Base-by-base conservation (phyloP, 2,797 vertebrate species). In the Cirrhinus molitorella region DNA sequence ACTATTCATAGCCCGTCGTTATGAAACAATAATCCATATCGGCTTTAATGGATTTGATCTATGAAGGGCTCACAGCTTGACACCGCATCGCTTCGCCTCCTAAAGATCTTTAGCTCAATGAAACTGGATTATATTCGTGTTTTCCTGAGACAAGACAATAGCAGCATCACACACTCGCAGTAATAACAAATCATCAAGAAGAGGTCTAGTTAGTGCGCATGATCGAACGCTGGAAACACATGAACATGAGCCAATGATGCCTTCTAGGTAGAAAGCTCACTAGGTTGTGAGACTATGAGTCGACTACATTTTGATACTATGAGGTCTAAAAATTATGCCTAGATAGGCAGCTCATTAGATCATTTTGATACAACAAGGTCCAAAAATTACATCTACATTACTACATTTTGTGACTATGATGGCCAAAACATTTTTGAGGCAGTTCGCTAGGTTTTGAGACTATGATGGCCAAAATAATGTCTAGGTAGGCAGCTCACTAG, bases 11-110 rank as follows among this genome's bases (percentile, higher is more conserved):
- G 65, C 55, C 25, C 10, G 1, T 5, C 13, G 21, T 81, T 81
- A 81, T 51, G 57, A 63, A 61, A 63, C 3, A 63, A 51, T 81
- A 81, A 81, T 73, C 80, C 80, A 81, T 65, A 63, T 72, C 51
- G 5, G 79, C 55, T 81, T 81, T 73, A 81, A 81, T 63, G 55
- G 79, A 73, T 81, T 49, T 73, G 43, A 23, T 13, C 59, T 81
- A 57, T 47, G 40, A 53, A 31, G 65, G 40, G 51, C 25, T 37
- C 55, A 49, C 68, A 72, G 55, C 79, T 45, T 2, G 47, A 40
- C 21, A 53, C 28, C n/a, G 31, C 61, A 51, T 43, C 14, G 47
- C 63, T 55, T 13, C 45, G 1, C 43, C 45, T 79, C 31, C 31
- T 37, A 21, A 80, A 70, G 23, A 80, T 59, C 23, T 59, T 71